A percentile compares a stretch with the other conserved stretches of the same genome.
phyloP scores from a whole-genome alignment of 2,888 invertebrate species.

The Axea sp. region DNA sequence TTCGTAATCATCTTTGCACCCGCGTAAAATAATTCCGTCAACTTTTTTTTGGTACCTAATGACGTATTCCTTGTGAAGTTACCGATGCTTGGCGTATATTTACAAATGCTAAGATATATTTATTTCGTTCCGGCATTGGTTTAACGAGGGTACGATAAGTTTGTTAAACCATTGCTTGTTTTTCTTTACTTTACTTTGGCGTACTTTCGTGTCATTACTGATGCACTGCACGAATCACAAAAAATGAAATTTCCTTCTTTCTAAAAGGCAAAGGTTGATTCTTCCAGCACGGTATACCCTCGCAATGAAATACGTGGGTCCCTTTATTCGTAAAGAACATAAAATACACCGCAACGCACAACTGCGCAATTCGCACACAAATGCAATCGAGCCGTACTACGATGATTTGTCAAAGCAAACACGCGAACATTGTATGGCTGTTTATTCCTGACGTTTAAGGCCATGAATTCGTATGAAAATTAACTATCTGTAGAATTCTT shows the following conservation, averaged over 20 bases:
- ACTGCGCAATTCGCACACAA: slow-evolving; percentile 27
- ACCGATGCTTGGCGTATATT: slow-evolving; percentile 29
- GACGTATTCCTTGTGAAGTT: slow-evolving; percentile 32
- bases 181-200: slow-evolving; percentile 50
- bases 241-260: slow-evolving; percentile 60
- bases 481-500: no score
- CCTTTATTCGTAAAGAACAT: slow-evolving; percentile 34
- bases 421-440: background rate
- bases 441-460: slow-evolving; percentile 5
- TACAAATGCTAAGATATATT: slow-evolving; percentile 47
- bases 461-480: no score
- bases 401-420: slow-evolving; percentile 44
- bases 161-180: slow-evolving; percentile 61
- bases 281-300: slow-evolving; percentile 14
- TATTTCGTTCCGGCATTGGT: slow-evolving; percentile 54
- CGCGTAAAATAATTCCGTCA: no score
- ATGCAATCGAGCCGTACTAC: slow-evolving; percentile 30
- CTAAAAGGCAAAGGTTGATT: slow-evolving; percentile 48
- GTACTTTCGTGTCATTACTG: slow-evolving; percentile 56
- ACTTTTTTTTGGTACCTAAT: slow-evolving; percentile 6
- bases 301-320: slow-evolving; percentile 49
- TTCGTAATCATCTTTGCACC: no score
- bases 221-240: slow-evolving; percentile 58
- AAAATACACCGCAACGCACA: slow-evolving; percentile 38
- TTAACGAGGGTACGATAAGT: slow-evolving; percentile 63